These are phyloP conservation scores for Brachionus paranguensis DNA, from an alignment of 1,140 invertebrate species.

Conservation along the genomic window DNA sequence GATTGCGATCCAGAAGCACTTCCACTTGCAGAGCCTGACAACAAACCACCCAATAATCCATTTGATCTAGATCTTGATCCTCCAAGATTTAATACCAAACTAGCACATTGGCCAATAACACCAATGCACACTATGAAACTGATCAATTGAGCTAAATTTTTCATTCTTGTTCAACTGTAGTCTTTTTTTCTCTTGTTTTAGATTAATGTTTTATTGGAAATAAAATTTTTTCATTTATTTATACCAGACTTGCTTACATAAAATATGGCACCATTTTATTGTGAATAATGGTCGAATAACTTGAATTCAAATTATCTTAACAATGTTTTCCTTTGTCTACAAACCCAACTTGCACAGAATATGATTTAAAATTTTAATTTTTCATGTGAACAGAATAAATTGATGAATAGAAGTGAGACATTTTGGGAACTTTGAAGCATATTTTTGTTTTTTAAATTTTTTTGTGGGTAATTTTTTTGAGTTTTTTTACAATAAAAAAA, in stretches of 20 bases:
- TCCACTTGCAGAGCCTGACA: not conserved
- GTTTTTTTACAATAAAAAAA: too few species aligned
- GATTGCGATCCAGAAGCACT: too few species aligned
- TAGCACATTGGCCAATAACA: not conserved
- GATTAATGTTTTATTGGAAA: not conserved
- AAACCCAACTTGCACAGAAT: not conserved
- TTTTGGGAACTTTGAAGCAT: not conserved
- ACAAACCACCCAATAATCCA: not conserved
- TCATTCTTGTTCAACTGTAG: not conserved
- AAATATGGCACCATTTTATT: not conserved
- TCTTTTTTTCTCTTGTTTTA: not conserved
- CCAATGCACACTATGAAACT: not conserved
- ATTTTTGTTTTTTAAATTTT: not conserved
- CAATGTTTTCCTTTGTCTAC: not conserved
- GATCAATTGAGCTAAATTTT: not conserved
- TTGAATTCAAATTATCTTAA: not conserved
- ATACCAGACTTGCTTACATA: not conserved
- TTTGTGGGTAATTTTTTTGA: not conserved
- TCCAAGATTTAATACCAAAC: not conserved
- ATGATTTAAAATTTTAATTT: not conserved
- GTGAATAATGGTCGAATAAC: not conserved
- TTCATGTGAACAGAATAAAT: not conserved
- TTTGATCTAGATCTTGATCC: not conserved
- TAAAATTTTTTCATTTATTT: not conserved
- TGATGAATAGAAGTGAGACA: not conserved